phyloP scores from a whole-genome alignment of 2,113 vertebrate genomes.

The Manacus vitellinus region DNA sequence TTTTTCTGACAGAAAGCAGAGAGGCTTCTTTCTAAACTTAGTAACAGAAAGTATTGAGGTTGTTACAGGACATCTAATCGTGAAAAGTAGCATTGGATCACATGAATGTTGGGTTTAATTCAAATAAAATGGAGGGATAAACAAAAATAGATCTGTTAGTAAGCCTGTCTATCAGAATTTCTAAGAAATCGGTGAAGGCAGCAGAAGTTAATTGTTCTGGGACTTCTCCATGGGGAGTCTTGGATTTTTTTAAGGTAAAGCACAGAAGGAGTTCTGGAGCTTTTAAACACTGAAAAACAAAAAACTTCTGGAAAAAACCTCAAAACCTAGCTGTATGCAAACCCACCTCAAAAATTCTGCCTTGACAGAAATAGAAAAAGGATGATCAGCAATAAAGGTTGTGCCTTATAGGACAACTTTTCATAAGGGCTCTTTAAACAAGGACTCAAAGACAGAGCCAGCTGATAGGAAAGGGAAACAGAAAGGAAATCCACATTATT shows the following conservation, averaged over 20 bases:
- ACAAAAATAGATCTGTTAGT: not conserved
- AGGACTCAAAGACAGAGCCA: not conserved
- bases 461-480: not conserved
- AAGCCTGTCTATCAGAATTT: not conserved
- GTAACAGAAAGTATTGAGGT: not conserved
- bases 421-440: not conserved
- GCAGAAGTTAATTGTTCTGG: not conserved
- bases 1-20: constrained; percentile 32
- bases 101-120: not conserved
- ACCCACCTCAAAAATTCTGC: not conserved
- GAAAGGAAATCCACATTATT: not conserved
- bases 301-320: not conserved
- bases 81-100: not conserved
- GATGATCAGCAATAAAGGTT: not conserved
- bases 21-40: constrained; percentile 37
- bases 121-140: not conserved
- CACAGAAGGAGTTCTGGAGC: not conserved
- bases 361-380: not conserved
- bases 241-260: not conserved
- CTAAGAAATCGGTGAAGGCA: not conserved
- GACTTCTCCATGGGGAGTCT: not conserved
- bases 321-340: not conserved
- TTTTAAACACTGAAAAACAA: not conserved
- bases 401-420: not conserved
- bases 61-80: not conserved